A percentile compares a stretch with the other conserved stretches of the same genome.
These are phyloP conservation scores for Nesidiocoris tenuis DNA, from an alignment of 2,888 invertebrate genomes.

Conservation along the genomic window DNA sequence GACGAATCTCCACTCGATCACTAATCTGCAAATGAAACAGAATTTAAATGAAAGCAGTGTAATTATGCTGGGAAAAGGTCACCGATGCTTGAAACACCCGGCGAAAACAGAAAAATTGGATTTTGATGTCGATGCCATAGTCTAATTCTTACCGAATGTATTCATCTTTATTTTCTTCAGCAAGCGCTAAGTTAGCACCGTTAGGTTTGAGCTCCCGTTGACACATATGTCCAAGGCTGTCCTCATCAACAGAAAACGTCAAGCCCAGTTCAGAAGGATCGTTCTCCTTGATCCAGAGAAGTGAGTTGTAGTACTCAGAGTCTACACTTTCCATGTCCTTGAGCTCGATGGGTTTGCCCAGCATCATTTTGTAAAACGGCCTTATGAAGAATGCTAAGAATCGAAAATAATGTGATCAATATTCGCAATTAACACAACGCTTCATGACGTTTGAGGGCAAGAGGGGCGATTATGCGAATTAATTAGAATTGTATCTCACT, in stretches of 20 bases:
- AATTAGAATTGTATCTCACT: no score
- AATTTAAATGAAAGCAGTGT: neutral
- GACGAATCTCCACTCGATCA: conserved; percentile 97
- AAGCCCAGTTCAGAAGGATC: conserved; percentile 93
- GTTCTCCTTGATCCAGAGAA: conserved; percentile 94
- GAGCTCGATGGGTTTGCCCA: conserved; percentile 87
- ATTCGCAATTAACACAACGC: no score
- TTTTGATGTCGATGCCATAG: no score
- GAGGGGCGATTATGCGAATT: no score
- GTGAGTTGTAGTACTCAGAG: conserved; percentile 96
- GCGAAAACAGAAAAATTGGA: no score
- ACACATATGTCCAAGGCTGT: conserved; percentile 91
- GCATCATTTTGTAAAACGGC: conserved; percentile 99
- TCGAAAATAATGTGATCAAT: conserved; percentile 36
- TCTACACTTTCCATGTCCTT: conserved; percentile 99
- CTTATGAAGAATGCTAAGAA: conserved; percentile 94
- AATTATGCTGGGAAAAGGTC: no score
- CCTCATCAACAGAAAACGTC: conserved; percentile 95
- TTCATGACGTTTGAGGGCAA: no score
- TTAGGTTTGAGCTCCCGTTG: conserved; percentile 87
- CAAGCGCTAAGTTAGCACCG: conserved; percentile 86
- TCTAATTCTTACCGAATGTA: conserved; percentile 89
- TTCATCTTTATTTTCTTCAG: conserved; percentile 93
- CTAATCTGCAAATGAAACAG: conserved; percentile 60
- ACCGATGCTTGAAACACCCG: no score